Base-by-base conservation (phyloP, 2,797 vertebrate genomes). In the Graptemys geographica region DNA sequence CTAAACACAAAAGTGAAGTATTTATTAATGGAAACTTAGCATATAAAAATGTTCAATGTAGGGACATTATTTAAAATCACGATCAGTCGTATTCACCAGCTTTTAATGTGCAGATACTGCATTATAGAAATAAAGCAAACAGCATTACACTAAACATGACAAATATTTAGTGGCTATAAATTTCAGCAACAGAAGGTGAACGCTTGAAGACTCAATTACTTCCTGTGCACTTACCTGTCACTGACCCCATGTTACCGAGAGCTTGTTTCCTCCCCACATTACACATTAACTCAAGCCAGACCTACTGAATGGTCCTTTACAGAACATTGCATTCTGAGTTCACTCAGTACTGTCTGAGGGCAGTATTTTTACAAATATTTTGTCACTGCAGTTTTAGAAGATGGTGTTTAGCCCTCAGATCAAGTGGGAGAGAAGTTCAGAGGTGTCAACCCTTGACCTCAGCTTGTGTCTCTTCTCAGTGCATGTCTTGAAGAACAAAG, bases 331-430 rank as follows among this genome's bases (percentile, higher is more conserved):
- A 13, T 84, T 80, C 6, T 83, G 15, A 92, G 87, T 56, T n/a
- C 27, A 44, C 78, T 74, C 79, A 57, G 28, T 59, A 55, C 84
- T 86, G 74, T 94, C 57, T 76, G 25, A 1, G 3, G 6, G 44
- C 92, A 94, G 83, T 90, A 76, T 44, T 92, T 92, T 84, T 85
- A 96, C 84, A 88, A 94, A 87, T 28, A 88, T 49, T 5, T 79
- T 94, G 52, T 85, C 86, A 65, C 82, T 95, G 76, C 88, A 84
- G 4, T 49, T 41, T 72, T 87, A 89, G 87, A 91, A 92, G 52
- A 16, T 25, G 2, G 0, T 49, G 47, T 81, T 57, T 37, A 16
- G 81, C 5, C 76, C 53, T 88, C 86, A 41, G 85, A n/a, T 91
- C 18, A 87, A 91, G 59, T 33, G 69, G 37, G n/a, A 72, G n/a